These are phyloP conservation scores for Zaprionus tsacasi DNA, from an alignment of 1,140 invertebrate species.

Conservation along the genomic window DNA sequence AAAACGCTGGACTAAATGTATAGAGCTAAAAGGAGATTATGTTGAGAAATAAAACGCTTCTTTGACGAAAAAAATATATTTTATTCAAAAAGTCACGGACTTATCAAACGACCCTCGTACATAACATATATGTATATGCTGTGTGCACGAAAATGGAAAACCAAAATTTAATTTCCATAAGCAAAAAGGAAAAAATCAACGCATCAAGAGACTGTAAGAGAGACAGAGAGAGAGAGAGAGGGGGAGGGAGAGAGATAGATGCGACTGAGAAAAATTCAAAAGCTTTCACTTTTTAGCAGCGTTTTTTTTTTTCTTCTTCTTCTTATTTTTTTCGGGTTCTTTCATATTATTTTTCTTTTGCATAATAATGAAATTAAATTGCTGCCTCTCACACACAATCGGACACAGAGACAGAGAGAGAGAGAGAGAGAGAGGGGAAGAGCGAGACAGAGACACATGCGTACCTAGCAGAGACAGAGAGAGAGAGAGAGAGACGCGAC, in stretches of 20 bases:
- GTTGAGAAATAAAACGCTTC: too few relatives aligned
- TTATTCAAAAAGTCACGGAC: too few relatives aligned
- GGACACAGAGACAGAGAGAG: neutral
- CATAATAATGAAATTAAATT: conserved; percentile 61
- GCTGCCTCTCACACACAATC: conserved; percentile 36
- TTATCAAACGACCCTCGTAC: too few relatives aligned
- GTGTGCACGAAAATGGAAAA: conserved; percentile 45
- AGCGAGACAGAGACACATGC: conserved; percentile 3
- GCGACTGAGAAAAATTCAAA: conserved; percentile 39
- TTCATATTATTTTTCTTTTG: conserved; percentile 51
- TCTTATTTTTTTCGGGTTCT: conserved; percentile 15
- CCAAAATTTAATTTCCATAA: conserved; percentile 56
- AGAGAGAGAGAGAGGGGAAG: neutral
- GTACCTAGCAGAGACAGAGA: conserved; percentile 11
- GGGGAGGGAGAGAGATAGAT: neutral
- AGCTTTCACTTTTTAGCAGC: conserved; percentile 57
- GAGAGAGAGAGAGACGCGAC: neutral
- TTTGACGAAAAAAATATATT: too few relatives aligned
- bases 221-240: neutral
- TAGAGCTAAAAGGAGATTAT: too few relatives aligned
- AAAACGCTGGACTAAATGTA: too few relatives aligned
- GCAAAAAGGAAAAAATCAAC: conserved; percentile 38
- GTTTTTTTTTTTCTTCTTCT: conserved; percentile 18
- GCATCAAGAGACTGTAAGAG: conserved; percentile 13
- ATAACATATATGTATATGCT: conserved; percentile 14